Conservation (phyloP, 37 sponge, comb jelly and placozoan genomes). For the Hexactinellida sp. region DNA sequence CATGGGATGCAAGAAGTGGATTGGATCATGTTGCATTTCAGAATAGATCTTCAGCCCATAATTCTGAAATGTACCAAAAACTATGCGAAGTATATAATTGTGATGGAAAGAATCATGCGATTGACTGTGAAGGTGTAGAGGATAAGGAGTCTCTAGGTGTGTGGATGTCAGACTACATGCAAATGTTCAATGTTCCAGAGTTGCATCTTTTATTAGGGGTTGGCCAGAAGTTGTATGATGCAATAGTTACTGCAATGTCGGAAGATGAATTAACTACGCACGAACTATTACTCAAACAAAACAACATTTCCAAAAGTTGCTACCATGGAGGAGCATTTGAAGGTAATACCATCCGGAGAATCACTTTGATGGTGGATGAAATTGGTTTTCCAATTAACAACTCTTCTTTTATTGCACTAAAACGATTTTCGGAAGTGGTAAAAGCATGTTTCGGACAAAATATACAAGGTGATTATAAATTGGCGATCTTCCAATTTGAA, state of each 20-base stretch:
- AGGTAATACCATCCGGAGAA: not conserved
- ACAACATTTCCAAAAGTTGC: not conserved
- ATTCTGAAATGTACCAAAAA: not conserved
- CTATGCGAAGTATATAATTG: not conserved
- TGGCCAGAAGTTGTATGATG: not conserved
- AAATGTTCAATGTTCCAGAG: not conserved
- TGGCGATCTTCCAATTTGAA: not conserved
- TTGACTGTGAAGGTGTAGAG: not conserved
- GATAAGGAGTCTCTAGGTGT: not conserved
- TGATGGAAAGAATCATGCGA: not conserved
- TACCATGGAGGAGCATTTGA: slow-evolving; percentile 13
- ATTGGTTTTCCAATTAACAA: not conserved
- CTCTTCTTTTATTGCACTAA: not conserved
- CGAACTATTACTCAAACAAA: not conserved
- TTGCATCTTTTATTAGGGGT: not conserved
- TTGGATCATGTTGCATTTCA: not conserved
- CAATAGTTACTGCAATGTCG: not conserved
- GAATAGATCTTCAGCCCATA: not conserved
- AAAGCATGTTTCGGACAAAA: not conserved
- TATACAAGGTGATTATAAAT: not conserved
- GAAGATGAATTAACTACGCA: not conserved
- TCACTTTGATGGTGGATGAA: not conserved
- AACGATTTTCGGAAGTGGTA: not conserved
- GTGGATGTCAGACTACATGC: not conserved
- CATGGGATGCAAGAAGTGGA: not conserved